Conservation (phyloP, 2,113 vertebrate genomes). For the Acrocephalus kingi region DNA sequence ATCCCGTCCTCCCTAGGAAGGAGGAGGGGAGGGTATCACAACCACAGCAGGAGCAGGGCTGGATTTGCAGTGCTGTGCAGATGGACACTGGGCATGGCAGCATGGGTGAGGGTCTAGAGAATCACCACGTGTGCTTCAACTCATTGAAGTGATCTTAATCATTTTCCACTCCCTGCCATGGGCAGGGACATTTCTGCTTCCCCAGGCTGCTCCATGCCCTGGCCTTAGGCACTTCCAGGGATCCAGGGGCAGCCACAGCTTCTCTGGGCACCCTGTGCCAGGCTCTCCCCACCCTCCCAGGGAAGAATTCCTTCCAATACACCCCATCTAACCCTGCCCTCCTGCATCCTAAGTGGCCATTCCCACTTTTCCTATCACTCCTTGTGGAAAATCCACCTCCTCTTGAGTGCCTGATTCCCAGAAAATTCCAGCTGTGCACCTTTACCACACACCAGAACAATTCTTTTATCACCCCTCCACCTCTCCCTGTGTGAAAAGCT, state of each 20-base stretch:
- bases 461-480: rapidly evolving
- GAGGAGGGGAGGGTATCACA: conserved; percentile 58
- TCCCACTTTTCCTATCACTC: not conserved
- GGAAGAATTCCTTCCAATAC: not conserved
- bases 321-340: not conserved
- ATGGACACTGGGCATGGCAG: not conserved
- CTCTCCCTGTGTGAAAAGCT: not conserved
- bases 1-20: conserved; percentile 83
- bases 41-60: not conserved
- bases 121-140: not conserved
- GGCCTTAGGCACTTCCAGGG: not conserved
- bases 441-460: not conserved
- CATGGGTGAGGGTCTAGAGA: not conserved
- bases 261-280: not conserved
- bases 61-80: not conserved
- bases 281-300: not conserved
- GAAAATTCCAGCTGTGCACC: not conserved
- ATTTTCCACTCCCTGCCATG: not conserved
- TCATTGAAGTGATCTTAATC: not conserved
- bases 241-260: not conserved
- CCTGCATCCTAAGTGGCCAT: not conserved
- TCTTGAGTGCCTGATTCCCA: not conserved
- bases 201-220: not conserved
- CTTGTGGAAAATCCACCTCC: not conserved
- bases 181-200: not conserved